Evolutionary conservation across 2,888 invertebrate species (phyloP).

Genomic region (Drosophila pullipes): DNA sequence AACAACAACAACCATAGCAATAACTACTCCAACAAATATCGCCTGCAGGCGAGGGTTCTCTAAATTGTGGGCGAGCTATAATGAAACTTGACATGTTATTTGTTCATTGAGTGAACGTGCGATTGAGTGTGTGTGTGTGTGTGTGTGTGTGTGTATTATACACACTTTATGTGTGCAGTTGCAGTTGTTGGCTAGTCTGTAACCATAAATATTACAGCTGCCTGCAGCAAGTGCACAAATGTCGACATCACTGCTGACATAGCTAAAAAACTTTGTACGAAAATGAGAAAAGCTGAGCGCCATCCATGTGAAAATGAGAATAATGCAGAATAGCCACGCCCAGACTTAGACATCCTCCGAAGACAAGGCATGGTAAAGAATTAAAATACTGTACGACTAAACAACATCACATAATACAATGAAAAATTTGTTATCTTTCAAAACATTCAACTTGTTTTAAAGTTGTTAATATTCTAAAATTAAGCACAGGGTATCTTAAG

Average conservation of each 20-base stretch:
- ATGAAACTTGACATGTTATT: constrained; percentile 83
- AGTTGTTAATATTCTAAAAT: background rate
- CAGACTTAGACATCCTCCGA: background rate
- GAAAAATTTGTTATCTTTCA: background rate
- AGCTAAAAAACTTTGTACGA: constrained; percentile 16
- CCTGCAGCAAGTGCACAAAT: constrained; percentile 41
- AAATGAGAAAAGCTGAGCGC: constrained; percentile 7
- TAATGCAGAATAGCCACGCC: background rate
- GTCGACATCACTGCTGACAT: constrained; percentile 33
- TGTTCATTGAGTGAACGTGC: constrained; percentile 72
- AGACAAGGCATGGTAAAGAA: background rate
- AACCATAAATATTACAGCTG: constrained; percentile 57
- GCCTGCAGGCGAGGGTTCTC: constrained; percentile 45
- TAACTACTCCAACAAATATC: constrained; percentile 27
- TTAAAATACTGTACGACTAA: background rate
- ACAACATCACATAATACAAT: no score
- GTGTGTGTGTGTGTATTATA: background rate
- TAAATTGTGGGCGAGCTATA: constrained; percentile 73
- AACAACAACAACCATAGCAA: constrained; percentile 14
- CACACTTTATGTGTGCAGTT: constrained; percentile 21
- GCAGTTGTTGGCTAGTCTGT: constrained; percentile 27
- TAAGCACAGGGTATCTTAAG: constrained; percentile 9
- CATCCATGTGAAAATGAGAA: constrained; percentile 11
- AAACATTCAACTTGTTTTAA: background rate
- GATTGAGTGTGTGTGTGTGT: constrained; percentile 27